Evolutionary conservation across 2,113 vertebrate genomes (phyloP).

Genomic region (Mandrillus leucophaeus): DNA sequence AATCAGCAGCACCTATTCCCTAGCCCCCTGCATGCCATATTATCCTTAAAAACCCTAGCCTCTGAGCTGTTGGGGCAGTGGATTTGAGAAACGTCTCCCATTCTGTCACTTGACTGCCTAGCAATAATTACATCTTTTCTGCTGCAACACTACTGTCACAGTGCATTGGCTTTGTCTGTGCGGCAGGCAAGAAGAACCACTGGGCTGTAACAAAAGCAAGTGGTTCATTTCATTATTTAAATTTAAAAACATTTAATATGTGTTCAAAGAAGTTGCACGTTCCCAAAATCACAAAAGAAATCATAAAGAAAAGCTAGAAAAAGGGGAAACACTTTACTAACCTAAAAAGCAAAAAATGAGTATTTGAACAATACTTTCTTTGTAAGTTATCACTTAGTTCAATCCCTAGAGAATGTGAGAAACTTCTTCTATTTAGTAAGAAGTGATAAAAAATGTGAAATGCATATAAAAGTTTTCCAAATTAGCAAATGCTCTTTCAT

Average conservation of each 20-base stretch:
- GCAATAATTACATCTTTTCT: no score
- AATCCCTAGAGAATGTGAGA: not conserved
- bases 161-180: no score
- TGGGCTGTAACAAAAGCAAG: not conserved
- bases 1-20: no score
- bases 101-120: no score
- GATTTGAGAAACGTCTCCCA: no score
- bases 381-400: not conserved
- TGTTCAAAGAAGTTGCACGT: not conserved
- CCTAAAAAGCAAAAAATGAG: not conserved
- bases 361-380: not conserved
- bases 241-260: not conserved
- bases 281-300: slow-evolving; percentile 17
- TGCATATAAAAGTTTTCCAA: not conserved
- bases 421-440: not conserved
- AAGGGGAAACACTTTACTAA: not conserved
- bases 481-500: not conserved
- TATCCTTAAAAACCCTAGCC: no score
- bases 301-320: not conserved
- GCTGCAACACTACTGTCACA: no score
- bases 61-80: no score
- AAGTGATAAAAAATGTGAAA: not conserved
- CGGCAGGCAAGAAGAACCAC: no score
- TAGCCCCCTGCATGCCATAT: no score
- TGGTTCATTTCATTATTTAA: not conserved